Base-by-base conservation (phyloP, 2,113 vertebrate species). In the Fregata magnificens region DNA sequence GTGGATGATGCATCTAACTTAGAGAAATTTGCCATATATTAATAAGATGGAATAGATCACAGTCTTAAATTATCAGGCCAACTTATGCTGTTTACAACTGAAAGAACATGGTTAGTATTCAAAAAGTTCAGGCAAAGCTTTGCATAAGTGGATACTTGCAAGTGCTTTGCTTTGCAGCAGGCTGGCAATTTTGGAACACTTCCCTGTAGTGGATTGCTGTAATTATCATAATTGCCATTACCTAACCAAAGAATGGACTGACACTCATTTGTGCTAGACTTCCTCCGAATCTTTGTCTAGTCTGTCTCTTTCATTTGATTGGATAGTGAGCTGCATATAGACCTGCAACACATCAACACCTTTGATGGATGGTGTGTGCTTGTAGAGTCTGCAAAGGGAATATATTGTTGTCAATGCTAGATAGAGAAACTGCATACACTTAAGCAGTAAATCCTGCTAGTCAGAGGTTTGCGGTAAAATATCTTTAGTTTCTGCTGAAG, bases 191-290 rank as follows among this genome's bases (percentile, higher is more conserved):
- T 94, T 79, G 61, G 34, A 95, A 86, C 67, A 71, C 83, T 96
- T 94, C 74, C 82, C 90, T 73, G 24, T 50, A 81, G 29, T 80
- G 73, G 67, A 82, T 94, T 95, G 65, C 85, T 95, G 70, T 95
- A 95, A 96, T 97, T 95, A 96, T 38, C 29, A 44, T 73, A 89
- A 95, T 94, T 96, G 62, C 70, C 59, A 45, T 95, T 95, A 85
- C 77, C 90, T 95, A 88, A 93, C 96, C 74, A 89, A 95, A 95
- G 73, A 83, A 80, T 25, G 55, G 76, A 82, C 77, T 83, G 69
- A 45, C 22, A 56, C 50, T 85, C 66, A 50, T 91, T 93, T 86
- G 14, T 65, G 29, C 82, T 52, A 59, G 76, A 70, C 59, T 80
- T 84, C 61, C 26, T 87, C 76, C 42, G 36, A 42, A 73, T 78